Percentiles rank a stretch among this genome's conserved stretches.
phyloP scores from a whole-genome alignment of 2,888 invertebrate species.

The Megastigmus dorsalis region DNA sequence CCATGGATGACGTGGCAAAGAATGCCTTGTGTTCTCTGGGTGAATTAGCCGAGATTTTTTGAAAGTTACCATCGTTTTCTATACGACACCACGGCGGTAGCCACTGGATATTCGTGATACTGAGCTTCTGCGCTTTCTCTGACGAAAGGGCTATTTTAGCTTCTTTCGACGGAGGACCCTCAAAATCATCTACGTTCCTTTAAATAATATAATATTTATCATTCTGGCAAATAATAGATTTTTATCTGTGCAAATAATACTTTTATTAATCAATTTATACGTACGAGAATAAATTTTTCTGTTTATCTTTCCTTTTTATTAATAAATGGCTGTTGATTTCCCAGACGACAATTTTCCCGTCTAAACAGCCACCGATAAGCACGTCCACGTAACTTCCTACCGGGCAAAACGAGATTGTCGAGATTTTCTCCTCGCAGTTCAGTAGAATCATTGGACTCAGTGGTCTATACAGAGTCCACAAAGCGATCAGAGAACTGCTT shows the following conservation, averaged over 20 bases:
- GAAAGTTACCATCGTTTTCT: conserved; percentile 61
- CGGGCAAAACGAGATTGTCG: conserved; percentile 69
- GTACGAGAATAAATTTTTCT: not conserved
- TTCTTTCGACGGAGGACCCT: not conserved
- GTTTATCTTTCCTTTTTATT: not conserved
- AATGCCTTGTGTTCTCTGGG: conserved; percentile 58
- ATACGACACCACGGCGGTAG: conserved; percentile 60
- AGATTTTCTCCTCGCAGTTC: conserved; percentile 65
- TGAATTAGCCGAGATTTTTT: conserved; percentile 48
- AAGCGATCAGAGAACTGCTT: conserved; percentile 48
- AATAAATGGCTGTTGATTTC: conserved; percentile 59
- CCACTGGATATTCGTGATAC: conserved; percentile 69
- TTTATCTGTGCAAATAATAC: too few species aligned
- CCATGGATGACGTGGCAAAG: conserved; percentile 68
- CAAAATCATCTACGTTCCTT: not conserved
- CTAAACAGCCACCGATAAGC: conserved; percentile 67
- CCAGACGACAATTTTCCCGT: conserved; percentile 72
- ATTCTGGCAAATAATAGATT: too few species aligned
- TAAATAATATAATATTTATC: too few species aligned
- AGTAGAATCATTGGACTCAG: conserved; percentile 64
- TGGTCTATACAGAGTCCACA: conserved; percentile 65
- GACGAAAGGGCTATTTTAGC: conserved; percentile 16
- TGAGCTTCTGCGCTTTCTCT: conserved; percentile 61
- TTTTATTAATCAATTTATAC: conserved; percentile 20
- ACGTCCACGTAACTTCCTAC: conserved; percentile 60